Conservation (phyloP, 2,113 vertebrate genomes). For the Peromyscus maniculatus region DNA sequence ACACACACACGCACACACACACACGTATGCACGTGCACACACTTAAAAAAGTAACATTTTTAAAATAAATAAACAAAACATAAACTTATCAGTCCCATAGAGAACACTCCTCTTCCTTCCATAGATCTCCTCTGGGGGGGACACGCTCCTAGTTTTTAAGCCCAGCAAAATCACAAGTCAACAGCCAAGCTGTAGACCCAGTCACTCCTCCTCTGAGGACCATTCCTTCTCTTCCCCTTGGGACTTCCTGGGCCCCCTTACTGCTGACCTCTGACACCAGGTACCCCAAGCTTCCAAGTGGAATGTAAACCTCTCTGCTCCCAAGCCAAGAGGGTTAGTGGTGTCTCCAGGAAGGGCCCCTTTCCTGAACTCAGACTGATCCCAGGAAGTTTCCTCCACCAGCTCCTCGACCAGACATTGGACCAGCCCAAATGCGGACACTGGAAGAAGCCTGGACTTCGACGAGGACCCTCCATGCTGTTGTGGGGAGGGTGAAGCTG, state of each 20-base stretch:
- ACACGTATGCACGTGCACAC: neutral
- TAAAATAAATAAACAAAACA: neutral
- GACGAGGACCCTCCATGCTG: too few species aligned
- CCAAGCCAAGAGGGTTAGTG: too few species aligned
- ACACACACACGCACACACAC: too few species aligned
- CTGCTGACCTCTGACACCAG: neutral
- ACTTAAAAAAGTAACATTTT: neutral
- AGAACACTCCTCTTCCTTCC: neutral
- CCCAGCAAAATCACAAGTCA: neutral
- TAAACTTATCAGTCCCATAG: neutral
- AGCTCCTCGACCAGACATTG: neutral
- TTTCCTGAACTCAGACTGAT: neutral
- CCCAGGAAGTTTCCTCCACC: too few species aligned
- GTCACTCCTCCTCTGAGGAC: neutral
- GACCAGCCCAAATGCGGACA: rapidly evolving
- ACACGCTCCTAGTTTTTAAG: neutral
- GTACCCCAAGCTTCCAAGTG: neutral
- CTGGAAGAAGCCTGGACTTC: neutral
- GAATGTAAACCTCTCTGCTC: neutral
- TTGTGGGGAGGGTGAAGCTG: neutral
- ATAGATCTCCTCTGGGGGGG: neutral
- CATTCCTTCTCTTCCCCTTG: neutral
- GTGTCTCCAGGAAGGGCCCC: neutral
- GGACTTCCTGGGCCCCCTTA: neutral
- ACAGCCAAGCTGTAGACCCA: too few species aligned